Percentiles rank a stretch among this genome's conserved stretches.
Conservation (phyloP, 2,888 invertebrate species). For the Chymomyza amoena region DNA sequence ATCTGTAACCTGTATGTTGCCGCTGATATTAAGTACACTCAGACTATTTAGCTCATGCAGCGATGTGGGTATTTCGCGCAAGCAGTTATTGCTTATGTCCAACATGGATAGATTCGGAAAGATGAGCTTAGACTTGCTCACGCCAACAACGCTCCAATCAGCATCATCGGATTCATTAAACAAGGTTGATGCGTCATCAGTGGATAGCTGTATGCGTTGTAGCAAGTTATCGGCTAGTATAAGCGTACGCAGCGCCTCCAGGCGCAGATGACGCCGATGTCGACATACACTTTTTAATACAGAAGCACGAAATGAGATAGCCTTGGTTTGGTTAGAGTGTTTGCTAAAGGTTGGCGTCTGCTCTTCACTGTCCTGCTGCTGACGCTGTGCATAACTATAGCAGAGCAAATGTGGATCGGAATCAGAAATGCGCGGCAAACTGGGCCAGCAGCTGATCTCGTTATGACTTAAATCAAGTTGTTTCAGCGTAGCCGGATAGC, state of each 20-base stretch:
- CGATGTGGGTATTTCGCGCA: conserved; percentile 88
- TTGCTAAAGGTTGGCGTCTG: conserved; percentile 57
- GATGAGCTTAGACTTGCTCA: conserved; percentile 85
- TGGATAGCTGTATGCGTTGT: conserved; percentile 88
- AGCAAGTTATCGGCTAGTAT: conserved; percentile 92
- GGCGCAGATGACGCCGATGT: conserved; percentile 89
- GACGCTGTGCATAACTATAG: conserved; percentile 80
- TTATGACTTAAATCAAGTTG: conserved; percentile 96
- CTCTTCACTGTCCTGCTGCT: conserved; percentile 52
- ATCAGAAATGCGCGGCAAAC: conserved; percentile 85
- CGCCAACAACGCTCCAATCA: conserved; percentile 82
- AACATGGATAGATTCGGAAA: conserved; percentile 97
- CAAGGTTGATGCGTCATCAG: conserved; percentile 87
- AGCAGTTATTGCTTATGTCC: conserved; percentile 93
- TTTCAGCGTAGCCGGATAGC: conserved; percentile 92
- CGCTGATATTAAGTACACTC: conserved; percentile 95
- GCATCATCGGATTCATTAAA: conserved; percentile 81
- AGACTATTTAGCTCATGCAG: conserved; percentile 91
- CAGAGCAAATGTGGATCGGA: conserved; percentile 86
- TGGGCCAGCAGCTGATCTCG: conserved; percentile 93
- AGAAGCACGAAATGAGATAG: conserved; percentile 83
- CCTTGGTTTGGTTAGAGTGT: conserved; percentile 68
- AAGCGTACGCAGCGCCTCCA: conserved; percentile 80
- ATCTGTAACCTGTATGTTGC: conserved; percentile 86
- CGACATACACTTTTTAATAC: conserved; percentile 90